These are phyloP conservation scores for Arbacia lixula DNA, from an alignment of 53 echinoderm and acorn worm species.

Conservation along the genomic window DNA sequence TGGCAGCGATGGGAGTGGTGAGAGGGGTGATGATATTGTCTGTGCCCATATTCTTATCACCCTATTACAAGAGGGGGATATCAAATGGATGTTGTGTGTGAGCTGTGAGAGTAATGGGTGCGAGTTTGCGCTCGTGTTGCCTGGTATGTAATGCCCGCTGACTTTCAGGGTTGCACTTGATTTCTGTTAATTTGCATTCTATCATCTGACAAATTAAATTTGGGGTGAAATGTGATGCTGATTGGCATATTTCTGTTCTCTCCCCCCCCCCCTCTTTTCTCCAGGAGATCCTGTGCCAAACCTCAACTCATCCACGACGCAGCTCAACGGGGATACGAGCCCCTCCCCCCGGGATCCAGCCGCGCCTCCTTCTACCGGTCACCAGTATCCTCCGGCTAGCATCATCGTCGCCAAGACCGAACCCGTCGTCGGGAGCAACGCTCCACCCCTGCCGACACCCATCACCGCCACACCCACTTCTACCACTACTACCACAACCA, in stretches of 20 bases:
- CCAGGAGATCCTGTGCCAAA: slow-evolving; percentile 48
- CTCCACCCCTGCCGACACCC: background rate
- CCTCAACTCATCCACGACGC: slow-evolving; percentile 21
- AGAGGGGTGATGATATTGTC: background rate
- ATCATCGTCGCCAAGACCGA: background rate
- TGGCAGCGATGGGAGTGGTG: background rate
- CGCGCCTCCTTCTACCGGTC: slow-evolving; percentile 10
- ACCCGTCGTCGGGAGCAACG: slow-evolving; percentile 26
- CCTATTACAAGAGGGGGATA: too few relatives aligned
- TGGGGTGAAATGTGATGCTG: too few relatives aligned
- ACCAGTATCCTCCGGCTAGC: slow-evolving; percentile 21
- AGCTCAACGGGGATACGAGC: slow-evolving; percentile 45
- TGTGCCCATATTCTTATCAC: background rate
- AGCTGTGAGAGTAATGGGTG: background rate
- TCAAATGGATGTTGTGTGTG: background rate
- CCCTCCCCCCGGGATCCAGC: slow-evolving; percentile 30
- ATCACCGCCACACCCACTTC: slow-evolving; percentile 26
- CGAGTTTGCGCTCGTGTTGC: background rate
- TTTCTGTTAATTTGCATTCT: background rate
- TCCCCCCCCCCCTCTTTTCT: too few relatives aligned
- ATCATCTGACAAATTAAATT: background rate
- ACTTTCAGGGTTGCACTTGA: background rate
- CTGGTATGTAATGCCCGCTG: background rate
- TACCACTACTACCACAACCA: slow-evolving; percentile 54
- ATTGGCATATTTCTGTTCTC: background rate